These are phyloP conservation scores for Oryzaephilus surinamensis DNA, from an alignment of 1,140 invertebrate species.

Conservation along the genomic window DNA sequence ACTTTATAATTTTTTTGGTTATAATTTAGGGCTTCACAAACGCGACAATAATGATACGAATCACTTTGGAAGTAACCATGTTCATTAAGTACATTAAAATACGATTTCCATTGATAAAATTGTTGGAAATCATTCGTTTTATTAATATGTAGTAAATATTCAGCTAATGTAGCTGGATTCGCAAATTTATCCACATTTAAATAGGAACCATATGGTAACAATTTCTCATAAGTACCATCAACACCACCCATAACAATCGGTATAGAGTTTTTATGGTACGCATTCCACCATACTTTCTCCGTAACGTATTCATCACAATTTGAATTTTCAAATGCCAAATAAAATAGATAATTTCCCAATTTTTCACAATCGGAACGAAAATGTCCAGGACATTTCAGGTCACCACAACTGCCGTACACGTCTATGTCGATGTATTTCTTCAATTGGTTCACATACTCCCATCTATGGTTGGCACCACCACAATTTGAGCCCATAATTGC, in stretches of 20 bases:
- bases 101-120: conserved; percentile 59
- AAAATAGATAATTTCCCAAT: conserved; percentile 57
- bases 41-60: conserved; percentile 66
- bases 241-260: conserved; percentile 58
- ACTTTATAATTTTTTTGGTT: conserved; percentile 41
- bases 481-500: conserved; percentile 57
- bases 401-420: conserved; percentile 45
- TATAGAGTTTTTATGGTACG: conserved; percentile 49
- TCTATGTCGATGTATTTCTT: conserved; percentile 44
- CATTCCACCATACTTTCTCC: conserved; percentile 59
- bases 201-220: conserved; percentile 55
- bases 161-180: conserved; percentile 47
- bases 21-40: conserved; percentile 67
- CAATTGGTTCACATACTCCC: conserved; percentile 48
- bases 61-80: conserved; percentile 57
- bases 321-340: conserved; percentile 66
- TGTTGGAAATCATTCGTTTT: conserved; percentile 43
- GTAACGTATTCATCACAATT: conserved; percentile 60
- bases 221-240: conserved; percentile 38
- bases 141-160: conserved; percentile 48
- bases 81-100: conserved; percentile 58
- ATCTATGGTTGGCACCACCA: conserved; percentile 41
- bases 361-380: conserved; percentile 45
- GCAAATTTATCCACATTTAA: conserved; percentile 66
- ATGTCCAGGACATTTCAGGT: conserved; percentile 47